Base-by-base conservation (phyloP, 2,797 vertebrate genomes). In the Thripadectes ignobilis region DNA sequence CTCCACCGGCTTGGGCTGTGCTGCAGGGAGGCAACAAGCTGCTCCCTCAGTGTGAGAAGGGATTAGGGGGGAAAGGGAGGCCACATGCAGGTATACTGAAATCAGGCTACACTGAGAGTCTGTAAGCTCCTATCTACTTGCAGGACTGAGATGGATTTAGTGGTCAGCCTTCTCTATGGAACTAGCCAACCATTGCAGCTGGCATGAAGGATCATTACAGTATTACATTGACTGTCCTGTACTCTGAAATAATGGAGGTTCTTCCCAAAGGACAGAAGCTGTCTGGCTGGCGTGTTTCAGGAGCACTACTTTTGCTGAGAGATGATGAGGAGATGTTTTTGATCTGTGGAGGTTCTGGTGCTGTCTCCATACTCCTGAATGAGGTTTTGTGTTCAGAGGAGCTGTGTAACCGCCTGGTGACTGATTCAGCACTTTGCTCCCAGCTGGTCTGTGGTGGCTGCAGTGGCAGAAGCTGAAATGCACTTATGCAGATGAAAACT, bases 391-490 rank as follows among this genome's bases (percentile, higher is more conserved):
- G 88, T 76, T 62, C 1, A 8, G 78, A 63, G 79, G 76, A 91
- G 76, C 55, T 1, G 7, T 26, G 79, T 48, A 29, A 21, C 75
- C 6, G 0, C 79, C 0, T 13, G 16, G 45, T 23, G 79, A 46
- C 95, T 79, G 85, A 95, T 46, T 92, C 86, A 91, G 93, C 92
- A 76, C 21, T 85, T 88, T 75, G 34, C 67, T 93, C 43, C 68
- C 71, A 66, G 81, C 85, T 93, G 81, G 7, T 13, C 62, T 12
- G 17, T 8, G 57, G 74, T 80, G 90, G 88, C 73, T 68, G 63
- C 62, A 76, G 91, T 3, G 19, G 86, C 87, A 88, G 72, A 29
- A 79, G 57, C 89, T 84, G 61, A 76, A 68, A 85, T 72, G 74
- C 74, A 61, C 38, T 94, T 91, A 88, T 0, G 10, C 58, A 74